Evolutionary conservation across 1,140 invertebrate species (phyloP).

Genomic region (Vollenhovia emeryi): DNA sequence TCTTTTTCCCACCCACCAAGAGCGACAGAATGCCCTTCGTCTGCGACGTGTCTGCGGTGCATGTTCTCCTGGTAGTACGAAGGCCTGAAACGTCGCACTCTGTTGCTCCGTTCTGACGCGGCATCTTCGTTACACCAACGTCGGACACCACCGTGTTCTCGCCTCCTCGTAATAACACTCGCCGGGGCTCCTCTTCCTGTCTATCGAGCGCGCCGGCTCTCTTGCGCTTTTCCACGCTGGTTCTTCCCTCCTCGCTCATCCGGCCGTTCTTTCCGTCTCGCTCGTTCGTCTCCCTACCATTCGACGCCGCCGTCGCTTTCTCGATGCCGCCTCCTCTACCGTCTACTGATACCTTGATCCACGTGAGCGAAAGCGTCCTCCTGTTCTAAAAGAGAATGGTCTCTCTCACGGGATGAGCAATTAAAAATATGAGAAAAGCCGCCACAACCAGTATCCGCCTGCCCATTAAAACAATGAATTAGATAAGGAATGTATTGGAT

Average conservation of each 20-base stretch:
- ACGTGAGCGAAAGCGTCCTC: conserved; percentile 39
- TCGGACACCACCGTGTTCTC: conserved; percentile 67
- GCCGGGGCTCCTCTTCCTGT: conserved; percentile 45
- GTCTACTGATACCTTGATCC: conserved; percentile 84
- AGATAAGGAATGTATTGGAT: not conserved
- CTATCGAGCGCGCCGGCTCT: conserved; percentile 14
- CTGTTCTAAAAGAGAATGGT: conserved; percentile 82
- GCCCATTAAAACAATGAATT: not conserved
- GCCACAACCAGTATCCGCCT: not conserved
- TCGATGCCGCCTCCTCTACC: conserved; percentile 75
- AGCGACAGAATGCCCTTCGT: conserved; percentile 73
- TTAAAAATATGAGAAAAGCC: conserved; percentile 28
- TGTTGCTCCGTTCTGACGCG: conserved; percentile 80
- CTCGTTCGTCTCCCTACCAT: conserved; percentile 48
- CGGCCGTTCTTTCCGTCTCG: conserved; percentile 36
- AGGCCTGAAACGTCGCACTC: conserved; percentile 83
- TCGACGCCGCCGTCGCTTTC: conserved; percentile 31
- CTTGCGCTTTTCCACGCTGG: conserved; percentile 47
- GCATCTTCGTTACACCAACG: conserved; percentile 77
- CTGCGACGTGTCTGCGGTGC: conserved; percentile 64
- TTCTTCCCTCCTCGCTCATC: conserved; percentile 61
- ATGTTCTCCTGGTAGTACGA: conserved; percentile 83
- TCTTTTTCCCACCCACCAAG: conserved; percentile 66
- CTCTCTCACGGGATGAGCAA: conserved; percentile 51
- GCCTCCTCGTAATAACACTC: conserved; percentile 36